Base-by-base conservation (phyloP, 1,140 invertebrate species). In the Drosophila busckii region DNA sequence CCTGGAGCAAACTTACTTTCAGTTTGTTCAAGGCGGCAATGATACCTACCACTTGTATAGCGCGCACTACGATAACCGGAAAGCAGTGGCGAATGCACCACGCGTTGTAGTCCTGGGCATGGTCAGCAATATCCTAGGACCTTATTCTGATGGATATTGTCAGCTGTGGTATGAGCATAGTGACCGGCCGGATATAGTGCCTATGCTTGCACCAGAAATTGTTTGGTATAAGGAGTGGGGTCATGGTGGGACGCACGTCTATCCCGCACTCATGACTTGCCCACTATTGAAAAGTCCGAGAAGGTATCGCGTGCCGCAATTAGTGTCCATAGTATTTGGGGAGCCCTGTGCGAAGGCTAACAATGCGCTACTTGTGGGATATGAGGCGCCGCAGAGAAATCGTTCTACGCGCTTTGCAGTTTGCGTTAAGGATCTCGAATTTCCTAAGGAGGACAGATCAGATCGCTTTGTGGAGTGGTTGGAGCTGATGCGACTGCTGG, bases 161-260 rank as follows among this genome's bases (percentile, higher is more conserved):
- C 95, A 96, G 75, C 88, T 97, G 44, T 97, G 96, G 96, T 97
- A 94, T 87, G 93, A 95, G 26, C 91, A 91, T 3, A 90, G 92
- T 2, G 3, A 3, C 19, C 91, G 92, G 58, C 93, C 93, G 7
- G 90, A 92, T 0, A 89, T 96, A n/a, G 90, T 93, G 3, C 92
- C 92, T 37, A 91, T 91, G 4, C 88, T 93, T 26, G 93, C 94
- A 64, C 95, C 96, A 84, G 95, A 95, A 61, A 94, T 96, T 70
- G 93, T 94, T 46, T 97, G 96, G 96, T 94, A 95, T 75, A 90
- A 91, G 12, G 94, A 93, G 70, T 97, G 95, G 95, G 95, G 95
- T 7, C 94, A 95, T 71, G 94, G 93, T 73, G 92, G 93, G 63
- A 92, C 95, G 60, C 92, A 93, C 0, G 92, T 95, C 10, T 94